phyloP scores from a whole-genome alignment of 2,113 vertebrate species.

The Lethenteron reissneri region DNA sequence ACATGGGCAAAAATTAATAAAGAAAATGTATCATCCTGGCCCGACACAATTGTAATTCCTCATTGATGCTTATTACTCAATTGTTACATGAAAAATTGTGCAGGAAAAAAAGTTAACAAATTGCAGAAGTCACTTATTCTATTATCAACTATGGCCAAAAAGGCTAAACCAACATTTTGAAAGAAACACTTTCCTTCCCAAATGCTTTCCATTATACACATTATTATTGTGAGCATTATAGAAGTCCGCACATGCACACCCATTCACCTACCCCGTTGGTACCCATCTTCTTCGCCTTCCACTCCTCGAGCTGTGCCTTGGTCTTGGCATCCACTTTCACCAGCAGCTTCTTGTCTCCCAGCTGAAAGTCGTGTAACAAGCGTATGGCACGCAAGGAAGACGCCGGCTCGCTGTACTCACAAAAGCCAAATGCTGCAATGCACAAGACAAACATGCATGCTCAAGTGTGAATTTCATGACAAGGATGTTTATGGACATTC shows the following conservation, averaged over 20 bases:
- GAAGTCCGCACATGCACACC: not conserved
- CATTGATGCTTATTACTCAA: too few relatives aligned
- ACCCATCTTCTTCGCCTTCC: constrained; percentile 85
- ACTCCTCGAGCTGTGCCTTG: constrained; percentile 87
- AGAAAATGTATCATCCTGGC: too few relatives aligned
- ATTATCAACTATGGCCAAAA: too few relatives aligned
- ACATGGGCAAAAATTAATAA: too few relatives aligned
- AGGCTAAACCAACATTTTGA: too few relatives aligned
- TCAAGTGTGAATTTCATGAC: not conserved
- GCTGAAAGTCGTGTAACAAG: constrained; percentile 72
- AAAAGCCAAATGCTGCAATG: constrained; percentile 72
- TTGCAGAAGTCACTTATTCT: too few relatives aligned
- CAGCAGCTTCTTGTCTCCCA: constrained; percentile 86
- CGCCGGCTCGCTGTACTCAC: constrained; percentile 94
- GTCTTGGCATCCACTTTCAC: constrained; percentile 98
- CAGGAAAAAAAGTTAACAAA: too few relatives aligned
- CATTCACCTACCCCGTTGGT: constrained; percentile 52
- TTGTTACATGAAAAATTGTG: too few relatives aligned
- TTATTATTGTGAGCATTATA: too few relatives aligned
- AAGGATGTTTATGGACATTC: not conserved
- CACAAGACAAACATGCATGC: not conserved
- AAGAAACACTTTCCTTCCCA: too few relatives aligned
- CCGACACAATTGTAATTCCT: too few relatives aligned
- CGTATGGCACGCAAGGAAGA: constrained; percentile 76
- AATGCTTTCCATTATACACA: too few relatives aligned